phyloP scores from a whole-genome alignment of 2,888 invertebrate genomes.

The Melanargia galathea region DNA sequence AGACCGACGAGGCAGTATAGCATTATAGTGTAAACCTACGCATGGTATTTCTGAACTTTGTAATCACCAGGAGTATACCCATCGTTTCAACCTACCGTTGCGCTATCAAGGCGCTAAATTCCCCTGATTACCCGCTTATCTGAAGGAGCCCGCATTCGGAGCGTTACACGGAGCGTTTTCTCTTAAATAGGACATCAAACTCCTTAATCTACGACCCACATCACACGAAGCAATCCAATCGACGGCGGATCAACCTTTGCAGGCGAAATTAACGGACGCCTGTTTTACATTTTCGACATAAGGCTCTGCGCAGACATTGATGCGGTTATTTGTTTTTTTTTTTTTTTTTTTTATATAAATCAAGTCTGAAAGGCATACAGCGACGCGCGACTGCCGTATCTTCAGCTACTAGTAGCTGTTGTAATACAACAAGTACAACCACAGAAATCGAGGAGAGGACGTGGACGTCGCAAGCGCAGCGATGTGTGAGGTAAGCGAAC shows the following conservation, averaged over 20 bases:
- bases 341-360: too few species aligned
- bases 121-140: slow-evolving; percentile 20
- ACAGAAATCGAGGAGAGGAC: too few species aligned
- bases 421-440: too few species aligned
- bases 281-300: not conserved
- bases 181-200: slow-evolving; percentile 26
- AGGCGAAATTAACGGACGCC: not conserved
- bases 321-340: too few species aligned
- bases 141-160: slow-evolving; percentile 21
- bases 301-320: not conserved
- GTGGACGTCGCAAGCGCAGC: too few species aligned
- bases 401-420: too few species aligned
- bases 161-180: slow-evolving; percentile 15
- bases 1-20: too few species aligned
- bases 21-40: too few species aligned
- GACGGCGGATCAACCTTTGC: slow-evolving; percentile 14
- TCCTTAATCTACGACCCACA: slow-evolving; percentile 27
- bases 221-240: slow-evolving; percentile 20
- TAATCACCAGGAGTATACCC: not conserved
- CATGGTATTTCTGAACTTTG: not conserved
- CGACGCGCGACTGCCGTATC: too few species aligned
- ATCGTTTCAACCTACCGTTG: not conserved
- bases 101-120: slow-evolving; percentile 6
- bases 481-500: too few species aligned
- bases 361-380: too few species aligned